phyloP scores from a whole-genome alignment of 2,888 invertebrate genomes.

The Leptopilina syphax region DNA sequence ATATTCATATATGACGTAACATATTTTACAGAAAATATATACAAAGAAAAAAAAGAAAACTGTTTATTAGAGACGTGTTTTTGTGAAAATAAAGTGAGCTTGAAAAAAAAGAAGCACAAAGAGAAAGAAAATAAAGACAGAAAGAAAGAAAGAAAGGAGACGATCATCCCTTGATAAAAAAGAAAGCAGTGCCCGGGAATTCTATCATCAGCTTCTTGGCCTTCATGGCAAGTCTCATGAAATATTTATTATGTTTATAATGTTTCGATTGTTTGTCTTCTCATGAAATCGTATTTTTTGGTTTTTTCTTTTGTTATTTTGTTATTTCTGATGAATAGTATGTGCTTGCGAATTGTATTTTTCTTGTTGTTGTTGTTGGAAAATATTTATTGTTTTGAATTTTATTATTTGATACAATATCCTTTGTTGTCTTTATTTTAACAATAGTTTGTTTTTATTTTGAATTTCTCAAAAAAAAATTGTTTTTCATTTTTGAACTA shows the following conservation, averaged over 20 bases:
- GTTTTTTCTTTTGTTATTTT: not conserved
- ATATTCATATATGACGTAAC: not conserved
- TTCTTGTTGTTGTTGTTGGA: no score
- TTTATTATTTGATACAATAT: no score
- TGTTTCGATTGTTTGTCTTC: not conserved
- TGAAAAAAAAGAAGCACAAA: not conserved
- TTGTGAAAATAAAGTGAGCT: constrained; percentile 9
- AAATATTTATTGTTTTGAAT: no score
- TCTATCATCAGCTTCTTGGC: constrained; percentile 49
- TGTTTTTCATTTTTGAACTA: no score
- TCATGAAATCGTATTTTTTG: not conserved
- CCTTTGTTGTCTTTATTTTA: no score
- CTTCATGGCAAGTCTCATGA: constrained; percentile 50
- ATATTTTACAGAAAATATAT: not conserved
- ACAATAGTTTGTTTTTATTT: no score
- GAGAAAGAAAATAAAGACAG: no score
- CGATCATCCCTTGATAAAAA: not conserved
- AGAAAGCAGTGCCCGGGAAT: constrained; percentile 39
- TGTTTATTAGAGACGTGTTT: not conserved
- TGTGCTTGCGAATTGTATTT: no score
- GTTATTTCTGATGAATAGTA: no score
- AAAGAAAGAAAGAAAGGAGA: not conserved
- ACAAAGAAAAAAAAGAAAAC: no score
- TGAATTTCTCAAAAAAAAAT: no score
- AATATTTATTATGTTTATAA: not conserved